Evolutionary conservation across 2,888 invertebrate genomes (phyloP).

Genomic region (Nemurella pictetii): DNA sequence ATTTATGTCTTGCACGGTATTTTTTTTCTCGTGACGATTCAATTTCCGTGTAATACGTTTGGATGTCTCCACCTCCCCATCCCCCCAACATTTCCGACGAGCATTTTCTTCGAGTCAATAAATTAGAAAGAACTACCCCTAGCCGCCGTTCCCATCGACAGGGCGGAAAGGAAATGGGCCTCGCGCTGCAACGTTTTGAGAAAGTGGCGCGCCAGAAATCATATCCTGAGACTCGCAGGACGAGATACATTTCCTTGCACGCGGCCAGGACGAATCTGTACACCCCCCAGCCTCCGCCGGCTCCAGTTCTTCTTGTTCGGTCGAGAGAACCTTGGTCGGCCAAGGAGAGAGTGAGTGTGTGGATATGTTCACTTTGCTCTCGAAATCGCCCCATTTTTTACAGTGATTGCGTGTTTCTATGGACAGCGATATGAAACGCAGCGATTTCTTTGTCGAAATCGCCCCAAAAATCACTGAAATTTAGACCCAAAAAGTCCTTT

Average conservation of each 20-base stretch:
- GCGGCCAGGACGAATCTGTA: not conserved
- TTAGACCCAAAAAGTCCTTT: no score
- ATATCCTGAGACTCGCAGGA: not conserved
- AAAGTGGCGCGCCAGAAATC: not conserved
- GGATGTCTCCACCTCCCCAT: not conserved
- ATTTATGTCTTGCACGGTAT: not conserved
- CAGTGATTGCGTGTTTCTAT: no score
- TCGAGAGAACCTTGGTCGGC: no score
- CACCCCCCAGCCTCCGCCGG: not conserved
- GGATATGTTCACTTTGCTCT: no score
- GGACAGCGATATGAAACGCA: no score
- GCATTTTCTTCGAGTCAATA: not conserved
- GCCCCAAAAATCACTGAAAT: no score
- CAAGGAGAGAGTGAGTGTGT: no score
- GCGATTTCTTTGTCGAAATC: no score
- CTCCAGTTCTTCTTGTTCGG: no score
- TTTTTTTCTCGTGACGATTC: not conserved
- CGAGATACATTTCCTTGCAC: not conserved
- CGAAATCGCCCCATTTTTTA: no score
- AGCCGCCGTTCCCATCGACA: not conserved
- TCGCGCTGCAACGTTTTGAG: not conserved
- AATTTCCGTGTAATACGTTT: not conserved
- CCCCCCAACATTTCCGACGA: not conserved
- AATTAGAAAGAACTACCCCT: not conserved
- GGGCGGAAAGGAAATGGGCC: not conserved